Conservation (phyloP, 2,113 vertebrate species). For the Strix aluco region DNA sequence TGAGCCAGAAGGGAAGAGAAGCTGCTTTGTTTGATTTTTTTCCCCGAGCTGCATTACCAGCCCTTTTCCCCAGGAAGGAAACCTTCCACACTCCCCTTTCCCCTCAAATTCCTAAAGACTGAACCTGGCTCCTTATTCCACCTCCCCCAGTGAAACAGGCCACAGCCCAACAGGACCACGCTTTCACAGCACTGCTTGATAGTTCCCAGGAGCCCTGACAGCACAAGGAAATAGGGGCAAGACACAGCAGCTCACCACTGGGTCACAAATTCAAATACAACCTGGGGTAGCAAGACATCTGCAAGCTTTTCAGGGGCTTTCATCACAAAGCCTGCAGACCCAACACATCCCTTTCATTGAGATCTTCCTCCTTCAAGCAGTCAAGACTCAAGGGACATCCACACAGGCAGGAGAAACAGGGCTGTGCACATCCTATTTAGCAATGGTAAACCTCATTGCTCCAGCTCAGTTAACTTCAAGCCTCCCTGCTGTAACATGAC, state of each 20-base stretch:
- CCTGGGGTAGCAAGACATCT: background rate
- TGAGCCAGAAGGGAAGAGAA: background rate
- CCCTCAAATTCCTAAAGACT: background rate
- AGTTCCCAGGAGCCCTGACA: background rate
- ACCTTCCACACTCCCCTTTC: background rate
- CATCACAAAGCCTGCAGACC: rapidly evolving
- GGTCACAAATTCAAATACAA: background rate
- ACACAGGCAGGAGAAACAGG: background rate
- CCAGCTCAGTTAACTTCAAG: background rate
- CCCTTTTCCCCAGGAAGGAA: conserved; percentile 58
- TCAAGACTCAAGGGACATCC: background rate
- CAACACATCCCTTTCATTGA: background rate
- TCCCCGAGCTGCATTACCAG: background rate
- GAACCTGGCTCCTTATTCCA: background rate
- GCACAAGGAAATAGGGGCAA: rapidly evolving
- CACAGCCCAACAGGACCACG: rapidly evolving
- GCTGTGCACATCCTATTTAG: background rate
- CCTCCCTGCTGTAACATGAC: background rate
- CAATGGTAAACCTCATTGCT: background rate
- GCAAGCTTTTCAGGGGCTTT: background rate
- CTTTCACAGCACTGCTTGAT: background rate
- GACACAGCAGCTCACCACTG: background rate
- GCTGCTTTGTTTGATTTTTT: conserved; percentile 4
- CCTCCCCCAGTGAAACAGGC: background rate
- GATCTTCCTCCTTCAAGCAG: background rate